Conservation (phyloP, 2,797 vertebrate genomes). For the Tympanoctomys barrerae region DNA sequence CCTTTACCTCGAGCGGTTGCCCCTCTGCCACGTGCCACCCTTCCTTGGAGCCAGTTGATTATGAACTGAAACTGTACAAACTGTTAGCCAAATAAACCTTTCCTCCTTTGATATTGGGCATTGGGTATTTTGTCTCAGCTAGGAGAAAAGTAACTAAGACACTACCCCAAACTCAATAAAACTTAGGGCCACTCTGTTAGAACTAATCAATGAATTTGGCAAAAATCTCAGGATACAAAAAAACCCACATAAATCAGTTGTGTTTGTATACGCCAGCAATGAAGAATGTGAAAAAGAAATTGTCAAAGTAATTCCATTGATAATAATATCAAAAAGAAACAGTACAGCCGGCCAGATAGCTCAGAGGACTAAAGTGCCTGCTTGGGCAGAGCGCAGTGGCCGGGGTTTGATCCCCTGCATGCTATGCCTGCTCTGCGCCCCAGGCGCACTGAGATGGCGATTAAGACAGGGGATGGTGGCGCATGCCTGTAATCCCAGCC, state of each 20-base stretch:
- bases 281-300: background rate
- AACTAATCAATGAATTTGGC: background rate
- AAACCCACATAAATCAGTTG: background rate
- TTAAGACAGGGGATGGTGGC: too few relatives aligned
- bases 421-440: too few relatives aligned
- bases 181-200: background rate
- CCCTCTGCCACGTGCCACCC: background rate
- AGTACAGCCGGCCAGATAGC: too few relatives aligned
- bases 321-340: background rate
- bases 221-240: background rate
- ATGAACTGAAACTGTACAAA: background rate
- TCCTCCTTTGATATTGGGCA: background rate
- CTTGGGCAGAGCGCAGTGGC: too few relatives aligned
- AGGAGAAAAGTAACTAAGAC: background rate
- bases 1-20: too few relatives aligned
- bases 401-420: too few relatives aligned
- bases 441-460: too few relatives aligned
- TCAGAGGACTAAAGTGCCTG: too few relatives aligned
- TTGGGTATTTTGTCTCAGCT: background rate
- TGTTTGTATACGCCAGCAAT: background rate
- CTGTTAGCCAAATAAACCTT: background rate
- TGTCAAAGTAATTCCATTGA: background rate
- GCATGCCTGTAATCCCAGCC: too few relatives aligned
- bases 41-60: background rate
- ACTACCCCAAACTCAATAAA: background rate